Conservation (phyloP, 1,140 invertebrate genomes). For the Heliothis subflexa region DNA sequence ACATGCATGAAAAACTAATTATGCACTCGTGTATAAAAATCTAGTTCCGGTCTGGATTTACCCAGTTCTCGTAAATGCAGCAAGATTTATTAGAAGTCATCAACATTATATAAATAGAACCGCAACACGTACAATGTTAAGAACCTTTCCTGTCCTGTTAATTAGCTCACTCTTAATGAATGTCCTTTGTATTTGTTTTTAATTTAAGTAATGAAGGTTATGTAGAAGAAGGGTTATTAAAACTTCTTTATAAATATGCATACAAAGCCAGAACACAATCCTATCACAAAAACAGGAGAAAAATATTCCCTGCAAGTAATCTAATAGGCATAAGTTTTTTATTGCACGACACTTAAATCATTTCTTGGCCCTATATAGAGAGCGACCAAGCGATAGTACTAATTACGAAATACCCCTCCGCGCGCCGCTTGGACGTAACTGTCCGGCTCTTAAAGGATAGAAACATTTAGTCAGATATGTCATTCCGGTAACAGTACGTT, state of each 20-base stretch:
- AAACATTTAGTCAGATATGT: constrained; percentile 83
- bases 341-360: constrained; percentile 66
- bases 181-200: constrained; percentile 23
- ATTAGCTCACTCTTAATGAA: constrained; percentile 39
- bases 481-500: constrained; percentile 79
- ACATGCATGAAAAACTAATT: not conserved
- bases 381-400: constrained; percentile 61
- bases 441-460: constrained; percentile 79
- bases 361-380: constrained; percentile 71
- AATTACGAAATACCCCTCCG: constrained; percentile 78
- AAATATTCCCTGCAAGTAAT: constrained; percentile 46
- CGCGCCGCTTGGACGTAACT: constrained; percentile 69
- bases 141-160: constrained; percentile 34
- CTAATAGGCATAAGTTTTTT: constrained; percentile 55
- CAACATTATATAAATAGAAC: constrained; percentile 36
- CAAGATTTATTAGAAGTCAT: constrained; percentile 43
- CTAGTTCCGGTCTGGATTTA: constrained; percentile 46
- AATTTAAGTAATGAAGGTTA: constrained; percentile 30
- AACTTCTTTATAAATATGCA: constrained; percentile 25
- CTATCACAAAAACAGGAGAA: constrained; percentile 46
- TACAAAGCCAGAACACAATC: constrained; percentile 48
- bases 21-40: constrained; percentile 33
- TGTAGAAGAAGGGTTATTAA: constrained; percentile 19
- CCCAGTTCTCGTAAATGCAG: constrained; percentile 40
- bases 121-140: constrained; percentile 34